Base-by-base conservation (phyloP, 2,888 invertebrate species). In the Lasioglossum calceatum region DNA sequence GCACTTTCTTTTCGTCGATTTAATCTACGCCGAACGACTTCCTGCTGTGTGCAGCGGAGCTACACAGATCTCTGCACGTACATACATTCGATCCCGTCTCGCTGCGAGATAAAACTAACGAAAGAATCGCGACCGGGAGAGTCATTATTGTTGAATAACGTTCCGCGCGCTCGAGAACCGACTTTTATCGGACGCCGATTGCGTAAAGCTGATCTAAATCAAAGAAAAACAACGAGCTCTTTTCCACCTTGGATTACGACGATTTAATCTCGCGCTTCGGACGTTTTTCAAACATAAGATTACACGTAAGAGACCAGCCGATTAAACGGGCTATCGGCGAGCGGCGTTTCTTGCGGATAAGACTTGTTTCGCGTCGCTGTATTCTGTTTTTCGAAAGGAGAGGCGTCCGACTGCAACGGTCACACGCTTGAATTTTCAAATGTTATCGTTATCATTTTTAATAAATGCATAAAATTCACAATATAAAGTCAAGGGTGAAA, bases 1-100 rank as follows among this genome's bases (percentile, higher is more conserved):
- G 32, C 67, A 36, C 36, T 70, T 70, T 39, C 67, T 70, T 70
- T 36, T 70, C 67, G 67, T 36, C 36, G 36, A 39, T 39, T 70
- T 70, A n/a, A 70, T 70, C 70, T 39, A 70, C 70, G 70, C 23
- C 36, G 23, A n/a, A 70, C 39, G 70, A 39, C 39, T 36, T 70
- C 70, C 36, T 39, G 36, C 14, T 70, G 64, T 32, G 64, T 19
- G 54, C 54, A n/a, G 54, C 54, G 10, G 10, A 23, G 8, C 67
- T 39, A 19, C 32, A 16, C 64, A 23, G 19, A 50, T 47, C 19
- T 54, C 10, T 54, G n/a, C 8, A 23, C 23, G 23, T 23, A 54
- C 54, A 23, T n/a, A 16, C 64, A 7, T 64, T 64, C 64, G 64
- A 64, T 32, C 32, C 32, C 16, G n/a, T 16, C 64, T 1, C 64